Evolutionary conservation across 2,113 vertebrate genomes (phyloP).

Genomic region (Pomatorhinus ruficollis): DNA sequence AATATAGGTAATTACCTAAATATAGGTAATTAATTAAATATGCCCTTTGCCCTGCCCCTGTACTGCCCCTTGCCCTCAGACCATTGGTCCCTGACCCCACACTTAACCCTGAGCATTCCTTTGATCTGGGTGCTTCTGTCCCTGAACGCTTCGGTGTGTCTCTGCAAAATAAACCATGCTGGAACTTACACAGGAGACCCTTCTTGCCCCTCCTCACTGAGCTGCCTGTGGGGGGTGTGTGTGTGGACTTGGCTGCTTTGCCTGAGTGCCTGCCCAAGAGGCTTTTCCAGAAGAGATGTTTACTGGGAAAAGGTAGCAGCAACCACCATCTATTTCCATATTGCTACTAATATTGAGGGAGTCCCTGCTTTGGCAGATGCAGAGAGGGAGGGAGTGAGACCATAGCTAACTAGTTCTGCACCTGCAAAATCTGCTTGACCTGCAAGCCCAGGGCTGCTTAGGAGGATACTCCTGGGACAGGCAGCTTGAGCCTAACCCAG

Average conservation of each 20-base stretch:
- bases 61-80: background rate
- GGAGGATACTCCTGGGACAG: background rate
- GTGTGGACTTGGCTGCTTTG: background rate
- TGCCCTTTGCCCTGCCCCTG: background rate
- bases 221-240: too few species aligned
- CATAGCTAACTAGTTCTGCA: background rate
- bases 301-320: background rate
- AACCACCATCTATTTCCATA: background rate
- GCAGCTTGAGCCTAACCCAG: background rate
- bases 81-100: background rate
- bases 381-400: accelerated
- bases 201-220: too few species aligned
- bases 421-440: background rate
- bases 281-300: background rate
- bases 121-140: background rate
- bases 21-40: too few species aligned
- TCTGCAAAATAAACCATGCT: background rate
- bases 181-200: background rate
- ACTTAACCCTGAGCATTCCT: background rate
- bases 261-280: background rate
- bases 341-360: background rate
- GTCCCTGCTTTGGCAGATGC: background rate
- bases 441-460: background rate
- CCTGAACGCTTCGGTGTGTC: background rate
- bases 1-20: too few species aligned